Evolutionary conservation across 2,888 invertebrate species (phyloP), one percentile per base, ranked within the genome.

Genomic region (Andrena dorsata): DNA sequence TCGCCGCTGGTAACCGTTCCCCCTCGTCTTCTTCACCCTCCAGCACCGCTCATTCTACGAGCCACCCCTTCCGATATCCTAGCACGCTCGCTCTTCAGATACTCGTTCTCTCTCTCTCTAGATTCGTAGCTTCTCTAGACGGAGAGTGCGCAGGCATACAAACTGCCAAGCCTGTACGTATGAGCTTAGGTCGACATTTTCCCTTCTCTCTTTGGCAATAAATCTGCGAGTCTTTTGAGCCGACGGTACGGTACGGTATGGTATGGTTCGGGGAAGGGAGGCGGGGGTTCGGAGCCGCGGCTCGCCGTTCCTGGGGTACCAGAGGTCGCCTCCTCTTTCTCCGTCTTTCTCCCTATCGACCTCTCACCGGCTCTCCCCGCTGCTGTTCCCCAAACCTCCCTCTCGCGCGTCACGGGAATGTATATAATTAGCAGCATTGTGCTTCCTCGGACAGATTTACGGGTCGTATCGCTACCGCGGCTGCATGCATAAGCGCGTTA

Each of bases 151-250:
- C 89, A 87, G 86, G 90, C 91, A 92, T 91, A 92, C 93, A 93
- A 93, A 93, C 92, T 94, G 93, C 91, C 92, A 92, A 90, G 91
- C 91, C 84, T 90, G 91, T 92, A 92, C 93, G 92, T 94, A 93
- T 93, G 93, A 94, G 94, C 94, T 94, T 94, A 94, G 94, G 93
- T 94, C 94, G 94, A 94, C 94, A 93, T 93, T 94, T 94, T 94
- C 92, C 92, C 90, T 92, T 91, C 91, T 92, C 92, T 91, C 92
- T 92, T 92, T 89, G 91, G 92, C 91, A 91, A 94, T 94, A 94
- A 94, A 94, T 94, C 94, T 93, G 92, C 91, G 91, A 92, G 93
- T 93, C 93, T 93, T 94, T 93, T 94, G 93, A 93, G 92, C 89
- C 90, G 90, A 89, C 90, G 88, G 87, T 87, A 82, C 77, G 82